Evolutionary conservation across 2,797 vertebrate genomes (phyloP).

Genomic region (Tapera naevia): DNA sequence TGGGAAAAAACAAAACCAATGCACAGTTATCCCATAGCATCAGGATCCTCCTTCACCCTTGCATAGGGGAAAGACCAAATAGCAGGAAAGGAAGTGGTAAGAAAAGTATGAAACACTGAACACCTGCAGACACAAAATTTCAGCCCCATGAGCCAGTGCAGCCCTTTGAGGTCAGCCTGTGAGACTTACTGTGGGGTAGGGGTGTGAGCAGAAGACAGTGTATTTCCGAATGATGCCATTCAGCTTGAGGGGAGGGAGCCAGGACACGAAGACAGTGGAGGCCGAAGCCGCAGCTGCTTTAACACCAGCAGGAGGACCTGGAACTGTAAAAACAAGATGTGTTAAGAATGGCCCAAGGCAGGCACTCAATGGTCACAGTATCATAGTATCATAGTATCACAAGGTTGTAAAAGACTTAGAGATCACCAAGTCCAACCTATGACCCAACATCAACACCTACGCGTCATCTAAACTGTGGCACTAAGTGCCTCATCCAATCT

Average conservation of each 20-base stretch:
- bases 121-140: background rate
- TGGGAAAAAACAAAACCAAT: background rate
- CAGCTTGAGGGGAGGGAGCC: constrained; percentile 95
- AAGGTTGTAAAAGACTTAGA: too few relatives aligned
- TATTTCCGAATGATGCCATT: constrained; percentile 98
- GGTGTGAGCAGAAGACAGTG: constrained; percentile 97
- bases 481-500: too few relatives aligned
- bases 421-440: too few relatives aligned
- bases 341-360: background rate
- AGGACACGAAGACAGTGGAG: constrained; percentile 94
- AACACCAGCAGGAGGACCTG: constrained; percentile 94
- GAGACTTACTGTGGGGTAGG: constrained; percentile 90
- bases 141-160: background rate
- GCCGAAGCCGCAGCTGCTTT: constrained; percentile 94
- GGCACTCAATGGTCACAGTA: accelerated
- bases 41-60: background rate
- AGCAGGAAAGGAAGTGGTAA: background rate
- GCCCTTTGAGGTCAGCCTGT: background rate
- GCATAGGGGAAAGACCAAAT: background rate
- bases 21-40: background rate
- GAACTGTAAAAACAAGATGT: constrained; percentile 77
- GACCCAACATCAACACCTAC: too few relatives aligned
- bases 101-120: background rate
- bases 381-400: too few relatives aligned
- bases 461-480: too few relatives aligned